phyloP scores from a whole-genome alignment of 2,888 invertebrate species.

The Parnassius apollo region DNA sequence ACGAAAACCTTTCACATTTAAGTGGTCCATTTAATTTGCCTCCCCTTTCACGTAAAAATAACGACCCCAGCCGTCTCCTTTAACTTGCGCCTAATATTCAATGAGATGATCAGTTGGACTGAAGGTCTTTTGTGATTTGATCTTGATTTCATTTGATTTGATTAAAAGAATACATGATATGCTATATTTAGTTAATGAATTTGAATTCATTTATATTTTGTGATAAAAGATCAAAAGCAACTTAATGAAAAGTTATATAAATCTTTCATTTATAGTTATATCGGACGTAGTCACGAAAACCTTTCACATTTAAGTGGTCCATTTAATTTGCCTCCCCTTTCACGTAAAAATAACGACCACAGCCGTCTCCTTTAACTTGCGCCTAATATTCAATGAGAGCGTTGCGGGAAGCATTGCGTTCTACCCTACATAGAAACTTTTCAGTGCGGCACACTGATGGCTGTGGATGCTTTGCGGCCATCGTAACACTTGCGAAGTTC shows the following conservation, averaged over 20 bases:
- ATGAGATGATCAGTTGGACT: too few relatives aligned
- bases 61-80: conserved; percentile 12
- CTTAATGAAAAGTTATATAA: too few relatives aligned
- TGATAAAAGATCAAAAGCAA: too few relatives aligned
- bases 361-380: conserved; percentile 22
- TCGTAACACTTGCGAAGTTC: conserved; percentile 27
- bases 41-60: conserved; percentile 17
- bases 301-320: conserved; percentile 2
- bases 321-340: conserved; percentile 7
- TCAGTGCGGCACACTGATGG: conserved; percentile 34
- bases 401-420: conserved; percentile 27
- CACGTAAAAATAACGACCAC: conserved; percentile 13
- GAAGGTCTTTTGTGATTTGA: too few relatives aligned
- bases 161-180: too few relatives aligned
- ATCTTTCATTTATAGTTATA: too few relatives aligned
- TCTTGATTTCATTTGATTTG: too few relatives aligned
- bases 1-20: conserved; percentile 1
- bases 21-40: conserved; percentile 1
- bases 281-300: neutral
- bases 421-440: conserved; percentile 34
- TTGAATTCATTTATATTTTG: too few relatives aligned
- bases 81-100: conserved; percentile 25
- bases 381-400: conserved; percentile 20
- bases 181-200: too few relatives aligned
- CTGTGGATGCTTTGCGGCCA: conserved; percentile 35